Conservation (phyloP, 2,797 vertebrate species). For the Gobionotothen gibberifrons region DNA sequence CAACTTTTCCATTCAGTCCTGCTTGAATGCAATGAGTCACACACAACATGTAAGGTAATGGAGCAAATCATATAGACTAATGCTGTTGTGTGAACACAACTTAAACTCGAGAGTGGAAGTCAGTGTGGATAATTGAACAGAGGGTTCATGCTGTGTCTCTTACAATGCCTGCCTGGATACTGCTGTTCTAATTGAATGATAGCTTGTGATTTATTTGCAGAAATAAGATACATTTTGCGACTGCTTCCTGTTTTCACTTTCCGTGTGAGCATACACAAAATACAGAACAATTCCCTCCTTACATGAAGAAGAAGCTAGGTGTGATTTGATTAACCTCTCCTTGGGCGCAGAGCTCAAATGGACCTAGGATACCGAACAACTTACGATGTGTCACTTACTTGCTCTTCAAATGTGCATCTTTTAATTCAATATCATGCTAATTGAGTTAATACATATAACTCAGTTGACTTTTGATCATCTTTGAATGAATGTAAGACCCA, state of each 20-base stretch:
- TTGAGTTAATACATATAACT: constrained; percentile 9
- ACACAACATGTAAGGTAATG: constrained; percentile 4
- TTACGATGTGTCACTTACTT: not conserved
- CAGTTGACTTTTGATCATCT: constrained; percentile 21
- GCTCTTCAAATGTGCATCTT: not conserved
- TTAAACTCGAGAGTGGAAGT: constrained; percentile 7
- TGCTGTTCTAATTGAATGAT: not conserved
- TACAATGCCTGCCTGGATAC: not conserved
- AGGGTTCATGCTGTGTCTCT: not conserved
- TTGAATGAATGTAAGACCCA: constrained; percentile 17
- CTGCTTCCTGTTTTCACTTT: not conserved
- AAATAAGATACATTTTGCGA: too few species aligned
- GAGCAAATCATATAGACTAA: not conserved
- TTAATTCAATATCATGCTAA: constrained; percentile 12
- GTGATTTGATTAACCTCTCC: constrained; percentile 24
- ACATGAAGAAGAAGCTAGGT: not conserved
- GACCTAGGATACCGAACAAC: constrained; percentile 8
- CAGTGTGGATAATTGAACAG: constrained; percentile 1
- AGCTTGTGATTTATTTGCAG: not conserved
- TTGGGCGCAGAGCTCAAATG: constrained; percentile 20
- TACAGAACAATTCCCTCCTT: constrained; percentile 6
- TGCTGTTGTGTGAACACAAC: not conserved
- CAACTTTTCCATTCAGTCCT: not conserved
- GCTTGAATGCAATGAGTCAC: not conserved
- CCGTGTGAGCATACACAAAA: not conserved